phyloP scores from a whole-genome alignment of 2,113 vertebrate genomes.

The Ameiurus melas region DNA sequence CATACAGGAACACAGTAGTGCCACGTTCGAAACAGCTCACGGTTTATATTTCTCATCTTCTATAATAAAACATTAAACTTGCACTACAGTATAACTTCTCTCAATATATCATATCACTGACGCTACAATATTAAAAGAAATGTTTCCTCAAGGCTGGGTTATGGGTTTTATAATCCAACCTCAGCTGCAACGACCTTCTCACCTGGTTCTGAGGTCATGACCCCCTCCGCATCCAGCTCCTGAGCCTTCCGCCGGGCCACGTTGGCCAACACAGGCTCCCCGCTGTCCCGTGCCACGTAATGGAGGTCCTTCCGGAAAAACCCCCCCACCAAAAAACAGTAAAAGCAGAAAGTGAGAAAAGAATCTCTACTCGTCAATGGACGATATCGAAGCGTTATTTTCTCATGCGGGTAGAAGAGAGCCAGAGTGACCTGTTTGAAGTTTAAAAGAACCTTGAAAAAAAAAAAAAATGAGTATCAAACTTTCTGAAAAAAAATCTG shows the following conservation, averaged over 20 bases:
- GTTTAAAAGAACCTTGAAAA: conserved; percentile 62
- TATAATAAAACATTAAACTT: neutral
- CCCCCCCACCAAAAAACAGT: neutral
- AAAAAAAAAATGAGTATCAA: conserved; percentile 70
- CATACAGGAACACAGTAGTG: neutral
- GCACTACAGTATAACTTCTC: neutral
- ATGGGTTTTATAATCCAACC: neutral
- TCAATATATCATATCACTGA: neutral
- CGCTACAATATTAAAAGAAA: neutral
- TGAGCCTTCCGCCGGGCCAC: conserved; percentile 92
- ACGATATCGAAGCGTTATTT: conserved; percentile 71
- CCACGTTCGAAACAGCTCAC: neutral
- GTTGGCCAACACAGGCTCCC: conserved; percentile 91
- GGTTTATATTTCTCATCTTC: neutral
- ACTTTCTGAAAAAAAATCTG: conserved; percentile 65
- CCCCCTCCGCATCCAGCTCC: conserved; percentile 83
- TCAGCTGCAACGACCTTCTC: conserved; percentile 58
- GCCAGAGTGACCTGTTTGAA: conserved; percentile 69
- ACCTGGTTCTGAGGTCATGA: conserved; percentile 77
- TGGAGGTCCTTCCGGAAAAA: conserved; percentile 96
- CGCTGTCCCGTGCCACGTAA: conserved; percentile 94
- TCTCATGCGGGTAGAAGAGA: conserved; percentile 44
- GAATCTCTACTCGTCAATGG: conserved; percentile 77
- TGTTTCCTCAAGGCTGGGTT: neutral
- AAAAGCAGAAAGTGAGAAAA: conserved; percentile 88